Conservation (phyloP, 2,797 vertebrate species). For the Pachyuromys duprasi region DNA sequence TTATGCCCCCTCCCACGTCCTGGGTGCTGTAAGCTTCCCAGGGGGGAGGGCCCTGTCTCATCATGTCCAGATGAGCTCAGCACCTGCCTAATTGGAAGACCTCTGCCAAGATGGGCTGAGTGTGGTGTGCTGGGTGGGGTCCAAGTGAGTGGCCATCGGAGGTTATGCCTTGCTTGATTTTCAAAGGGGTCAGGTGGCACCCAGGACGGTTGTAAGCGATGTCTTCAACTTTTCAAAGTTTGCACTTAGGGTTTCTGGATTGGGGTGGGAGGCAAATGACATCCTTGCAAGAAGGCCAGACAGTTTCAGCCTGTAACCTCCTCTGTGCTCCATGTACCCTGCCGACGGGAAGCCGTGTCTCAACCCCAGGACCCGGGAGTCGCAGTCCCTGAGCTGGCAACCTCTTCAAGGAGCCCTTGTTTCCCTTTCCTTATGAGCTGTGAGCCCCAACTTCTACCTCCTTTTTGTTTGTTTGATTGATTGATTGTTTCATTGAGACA, state of each 20-base stretch:
- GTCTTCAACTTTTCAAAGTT: neutral
- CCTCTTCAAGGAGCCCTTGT: neutral
- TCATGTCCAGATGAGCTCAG: neutral
- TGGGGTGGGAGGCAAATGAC: neutral
- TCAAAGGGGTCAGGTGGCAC: neutral
- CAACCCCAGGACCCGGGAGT: neutral
- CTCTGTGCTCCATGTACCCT: neutral
- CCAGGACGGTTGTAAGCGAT: neutral
- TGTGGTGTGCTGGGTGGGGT: neutral
- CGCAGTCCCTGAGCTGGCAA: neutral
- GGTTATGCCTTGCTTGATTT: neutral
- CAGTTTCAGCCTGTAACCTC: neutral
- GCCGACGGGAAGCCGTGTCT: neutral
- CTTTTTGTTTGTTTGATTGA: neutral
- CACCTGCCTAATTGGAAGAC: neutral
- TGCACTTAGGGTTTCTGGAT: neutral
- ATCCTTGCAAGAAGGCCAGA: neutral
- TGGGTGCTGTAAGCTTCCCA: neutral
- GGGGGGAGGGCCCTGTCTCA: neutral
- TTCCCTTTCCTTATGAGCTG: neutral
- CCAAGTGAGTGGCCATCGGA: neutral
- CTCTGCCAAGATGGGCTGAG: neutral
- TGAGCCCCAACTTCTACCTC: neutral
- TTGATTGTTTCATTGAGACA: neutral
- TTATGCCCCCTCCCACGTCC: neutral